These are phyloP conservation scores for Lepus timidus DNA, from an alignment of 2,113 vertebrate species.

Conservation along the genomic window DNA sequence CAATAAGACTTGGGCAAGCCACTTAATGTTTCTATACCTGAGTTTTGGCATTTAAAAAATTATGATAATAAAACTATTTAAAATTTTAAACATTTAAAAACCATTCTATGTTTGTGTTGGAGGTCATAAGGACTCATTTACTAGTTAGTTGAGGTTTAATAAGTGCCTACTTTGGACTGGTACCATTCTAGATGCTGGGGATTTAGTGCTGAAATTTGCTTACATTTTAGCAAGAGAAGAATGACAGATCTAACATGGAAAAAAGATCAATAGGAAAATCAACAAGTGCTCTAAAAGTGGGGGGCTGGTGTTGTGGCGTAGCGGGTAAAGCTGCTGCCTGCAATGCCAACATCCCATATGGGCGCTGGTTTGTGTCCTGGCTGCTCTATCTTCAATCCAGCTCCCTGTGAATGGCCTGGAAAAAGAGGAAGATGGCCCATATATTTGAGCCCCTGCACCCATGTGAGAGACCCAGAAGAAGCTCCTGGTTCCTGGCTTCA, in stretches of 20 bases:
- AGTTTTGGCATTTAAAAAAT: slow-evolving; percentile 9
- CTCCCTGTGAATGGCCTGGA: no score
- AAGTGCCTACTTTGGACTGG: background rate
- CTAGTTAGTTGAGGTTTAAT: background rate
- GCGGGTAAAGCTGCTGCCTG: no score
- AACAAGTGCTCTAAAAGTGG: background rate
- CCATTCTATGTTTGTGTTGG: background rate
- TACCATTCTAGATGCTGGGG: background rate
- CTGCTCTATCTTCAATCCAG: no score
- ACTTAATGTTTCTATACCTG: background rate
- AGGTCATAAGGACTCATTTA: background rate
- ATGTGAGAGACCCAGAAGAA: no score
- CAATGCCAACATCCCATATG: no score
- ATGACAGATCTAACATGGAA: background rate
- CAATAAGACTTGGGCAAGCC: background rate
- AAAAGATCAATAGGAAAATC: background rate
- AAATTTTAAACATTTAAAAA: no score
- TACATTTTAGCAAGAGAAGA: slow-evolving; percentile 13
- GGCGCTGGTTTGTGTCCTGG: no score
- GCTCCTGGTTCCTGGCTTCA: no score
- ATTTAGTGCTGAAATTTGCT: background rate
- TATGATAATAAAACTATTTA: background rate
- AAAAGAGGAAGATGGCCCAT: no score
- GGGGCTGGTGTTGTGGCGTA: background rate
- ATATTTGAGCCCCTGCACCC: no score